Conservation (phyloP, 2,797 vertebrate genomes). For the Hydrolagus colliei region DNA sequence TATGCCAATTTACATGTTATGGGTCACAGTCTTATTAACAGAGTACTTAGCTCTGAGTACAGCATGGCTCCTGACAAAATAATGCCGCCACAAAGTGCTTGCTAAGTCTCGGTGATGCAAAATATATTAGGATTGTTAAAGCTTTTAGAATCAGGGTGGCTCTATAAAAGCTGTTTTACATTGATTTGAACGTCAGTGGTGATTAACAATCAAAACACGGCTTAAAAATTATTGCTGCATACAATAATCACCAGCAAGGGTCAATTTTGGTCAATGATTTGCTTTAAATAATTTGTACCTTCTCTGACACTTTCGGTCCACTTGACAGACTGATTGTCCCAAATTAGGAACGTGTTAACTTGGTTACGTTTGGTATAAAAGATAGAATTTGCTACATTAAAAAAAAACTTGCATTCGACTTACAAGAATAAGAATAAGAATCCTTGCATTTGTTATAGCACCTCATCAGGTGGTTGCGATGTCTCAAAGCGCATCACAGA, state of each 20-base stretch:
- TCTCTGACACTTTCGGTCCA: conserved; percentile 19
- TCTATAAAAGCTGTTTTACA: conserved; percentile 26
- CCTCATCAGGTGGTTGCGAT: too few species aligned
- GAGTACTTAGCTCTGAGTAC: conserved; percentile 23
- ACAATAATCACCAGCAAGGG: conserved; percentile 20
- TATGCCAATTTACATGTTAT: conserved; percentile 2
- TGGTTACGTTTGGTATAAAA: too few species aligned
- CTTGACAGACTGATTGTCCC: conserved; percentile 13
- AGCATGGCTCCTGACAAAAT: conserved; percentile 22
- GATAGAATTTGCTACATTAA: too few species aligned
- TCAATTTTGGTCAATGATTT: conserved; percentile 27
- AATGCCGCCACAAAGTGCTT: conserved; percentile 26
- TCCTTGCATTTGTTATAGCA: too few species aligned
- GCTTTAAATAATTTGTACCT: conserved; percentile 30
- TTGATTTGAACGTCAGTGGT: conserved; percentile 29
- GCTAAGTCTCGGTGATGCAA: conserved; percentile 23
- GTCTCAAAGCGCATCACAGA: too few species aligned
- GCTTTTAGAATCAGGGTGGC: conserved; percentile 28
- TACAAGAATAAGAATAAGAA: too few species aligned
- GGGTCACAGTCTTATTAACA: neutral
- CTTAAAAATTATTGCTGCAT: conserved; percentile 1
- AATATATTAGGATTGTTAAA: conserved; percentile 29
- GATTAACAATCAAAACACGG: conserved; percentile 27
- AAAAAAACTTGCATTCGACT: too few species aligned
- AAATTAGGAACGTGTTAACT: conserved; percentile 1